Conservation (phyloP, 2,797 vertebrate species). For the Gila robusta region DNA sequence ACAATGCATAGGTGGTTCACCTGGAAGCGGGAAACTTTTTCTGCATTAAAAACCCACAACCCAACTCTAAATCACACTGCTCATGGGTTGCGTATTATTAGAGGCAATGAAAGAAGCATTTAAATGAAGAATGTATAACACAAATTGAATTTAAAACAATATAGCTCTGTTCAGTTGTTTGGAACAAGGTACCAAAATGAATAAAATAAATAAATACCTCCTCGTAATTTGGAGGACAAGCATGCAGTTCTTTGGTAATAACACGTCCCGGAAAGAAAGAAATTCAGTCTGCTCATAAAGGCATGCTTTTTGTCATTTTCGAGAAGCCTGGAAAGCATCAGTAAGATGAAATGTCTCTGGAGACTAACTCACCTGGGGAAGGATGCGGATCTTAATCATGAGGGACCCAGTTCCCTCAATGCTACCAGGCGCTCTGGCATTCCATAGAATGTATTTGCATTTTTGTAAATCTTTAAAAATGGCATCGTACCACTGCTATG, state of each 20-base stretch:
- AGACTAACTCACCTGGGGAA: conserved; percentile 70
- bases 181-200: background rate
- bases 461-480: conserved; percentile 53
- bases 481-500: conserved; percentile 1
- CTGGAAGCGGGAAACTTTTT: conserved; percentile 68
- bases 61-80: conserved; percentile 64
- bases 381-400: conserved; percentile 77
- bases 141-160: conserved; percentile 23
- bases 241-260: background rate
- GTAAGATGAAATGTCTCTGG: conserved; percentile 60
- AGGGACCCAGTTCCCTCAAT: conserved; percentile 75
- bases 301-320: conserved; percentile 49
- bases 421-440: background rate
- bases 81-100: conserved; percentile 49
- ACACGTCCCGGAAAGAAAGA: conserved; percentile 18
- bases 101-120: conserved; percentile 52
- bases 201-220: background rate
- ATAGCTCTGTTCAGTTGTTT: background rate
- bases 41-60: conserved; percentile 54
- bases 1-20: conserved; percentile 78
- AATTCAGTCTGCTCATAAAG: conserved; percentile 10
- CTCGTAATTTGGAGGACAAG: background rate
- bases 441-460: conserved; percentile 51
- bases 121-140: conserved; percentile 47
- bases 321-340: conserved; percentile 51